Evolutionary conservation across 2,113 vertebrate genomes (phyloP).

Genomic region (Campylomormyrus tamandua): DNA sequence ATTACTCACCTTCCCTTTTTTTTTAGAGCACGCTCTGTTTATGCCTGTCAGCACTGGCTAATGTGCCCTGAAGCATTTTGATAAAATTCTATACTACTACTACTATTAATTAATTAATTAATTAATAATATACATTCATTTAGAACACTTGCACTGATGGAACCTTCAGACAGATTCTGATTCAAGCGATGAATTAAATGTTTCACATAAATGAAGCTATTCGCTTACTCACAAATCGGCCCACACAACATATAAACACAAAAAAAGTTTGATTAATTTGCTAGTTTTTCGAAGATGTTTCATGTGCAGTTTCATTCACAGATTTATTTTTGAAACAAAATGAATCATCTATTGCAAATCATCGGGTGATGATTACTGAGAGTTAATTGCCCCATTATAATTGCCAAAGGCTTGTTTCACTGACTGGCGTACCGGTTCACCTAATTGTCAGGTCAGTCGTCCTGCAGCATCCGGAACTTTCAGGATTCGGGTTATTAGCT

Average conservation of each 20-base stretch:
- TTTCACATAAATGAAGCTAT: neutral
- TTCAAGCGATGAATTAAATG: neutral
- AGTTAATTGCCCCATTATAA: neutral
- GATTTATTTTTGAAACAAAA: neutral
- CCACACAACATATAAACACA: neutral
- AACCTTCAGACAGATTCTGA: neutral
- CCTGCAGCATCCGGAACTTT: neutral
- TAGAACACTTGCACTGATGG: neutral
- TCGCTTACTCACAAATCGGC: neutral
- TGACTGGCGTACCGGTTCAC: neutral
- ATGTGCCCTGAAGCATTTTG: neutral
- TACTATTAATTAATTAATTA: neutral
- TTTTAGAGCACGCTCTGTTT: neutral
- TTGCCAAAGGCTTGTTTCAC: neutral
- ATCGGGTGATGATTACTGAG: neutral
- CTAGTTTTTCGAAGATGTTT: neutral
- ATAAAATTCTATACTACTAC: neutral
- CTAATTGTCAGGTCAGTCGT: neutral
- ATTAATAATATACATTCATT: neutral
- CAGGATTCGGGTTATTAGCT: neutral
- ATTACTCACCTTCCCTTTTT: no score
- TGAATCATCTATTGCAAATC: neutral
- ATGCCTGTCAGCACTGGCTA: neutral
- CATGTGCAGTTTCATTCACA: neutral
- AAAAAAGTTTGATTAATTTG: neutral